Evolutionary conservation across 2,113 vertebrate genomes (phyloP), one percentile per base, ranked within the genome.

Genomic region (Syngnathus typhle): DNA sequence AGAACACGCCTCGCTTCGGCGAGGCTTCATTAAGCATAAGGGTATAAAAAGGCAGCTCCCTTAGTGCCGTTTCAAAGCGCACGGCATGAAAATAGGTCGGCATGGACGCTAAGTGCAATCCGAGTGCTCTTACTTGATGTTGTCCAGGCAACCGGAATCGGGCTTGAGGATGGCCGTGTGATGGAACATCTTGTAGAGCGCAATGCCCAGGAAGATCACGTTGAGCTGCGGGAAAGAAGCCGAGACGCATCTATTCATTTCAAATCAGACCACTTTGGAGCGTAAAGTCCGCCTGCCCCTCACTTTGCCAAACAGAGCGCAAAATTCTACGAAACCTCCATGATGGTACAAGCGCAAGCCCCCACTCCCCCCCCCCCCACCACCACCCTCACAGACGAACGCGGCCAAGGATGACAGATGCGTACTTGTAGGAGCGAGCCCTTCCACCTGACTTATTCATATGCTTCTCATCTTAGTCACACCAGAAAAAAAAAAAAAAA

Each of bases 121-220:
- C 32, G 68, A 43, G 39, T 15, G 76, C 71, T 75, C 96, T 98
- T 96, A 98, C 96, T 98, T 99, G 91, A 98, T 98, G 88, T 99
- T 99, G 90, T 99, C 97, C 86, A 99, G 94, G 89, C 97, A 98
- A 88, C 96, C 95, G 5, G 95, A 96, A 90, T 99, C 97, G 0
- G 97, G 97, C 87, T 99, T 99, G 89, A 99, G 89, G 84, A 98
- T 97, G 84, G 97, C 94, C 37, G 97, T 97, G 87, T 99, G 97
- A 88, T 98, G 97, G 88, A 99, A 98, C 97, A 99, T 99, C 93
- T 99, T 99, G 92, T 98, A 99, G 65, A 99, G 94, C 51, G 97
- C 96, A 67, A 99, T 98, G 83, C 95, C 96, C 73, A 98, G 92
- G 90, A 99, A 99, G 85, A 99, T 98, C 77, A 99, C 94, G 67